Percentiles rank a stretch among this genome's conserved stretches.
phyloP scores from a whole-genome alignment of 35 echinoderm and acorn worm species.

The Acanthaster planci region DNA sequence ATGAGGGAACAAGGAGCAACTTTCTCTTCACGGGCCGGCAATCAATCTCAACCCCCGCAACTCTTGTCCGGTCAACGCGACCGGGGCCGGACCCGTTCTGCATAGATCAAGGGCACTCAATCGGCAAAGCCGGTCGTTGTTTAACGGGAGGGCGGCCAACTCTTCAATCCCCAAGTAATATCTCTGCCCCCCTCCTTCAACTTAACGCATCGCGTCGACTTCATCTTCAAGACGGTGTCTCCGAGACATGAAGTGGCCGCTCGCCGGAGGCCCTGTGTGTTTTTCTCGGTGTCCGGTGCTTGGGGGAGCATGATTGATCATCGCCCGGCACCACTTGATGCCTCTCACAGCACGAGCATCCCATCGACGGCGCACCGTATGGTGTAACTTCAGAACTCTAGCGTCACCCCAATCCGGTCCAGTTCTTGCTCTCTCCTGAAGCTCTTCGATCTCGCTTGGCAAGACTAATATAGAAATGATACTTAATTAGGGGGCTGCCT shows the following conservation, averaged over 20 bases:
- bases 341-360: neutral
- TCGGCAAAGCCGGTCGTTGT: too few relatives aligned
- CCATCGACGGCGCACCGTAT: neutral
- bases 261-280: neutral
- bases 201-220: too few relatives aligned
- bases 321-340: slow-evolving; percentile 8
- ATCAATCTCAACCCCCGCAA: slow-evolving; percentile 23
- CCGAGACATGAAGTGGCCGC: too few relatives aligned
- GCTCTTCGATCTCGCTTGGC: neutral
- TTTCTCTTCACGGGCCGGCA: neutral
- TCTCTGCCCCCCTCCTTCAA: too few relatives aligned
- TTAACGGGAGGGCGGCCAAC: too few relatives aligned
- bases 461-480: slow-evolving; percentile 25
- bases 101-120: too few relatives aligned
- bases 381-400: neutral
- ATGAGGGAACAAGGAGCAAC: neutral
- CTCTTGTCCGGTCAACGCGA: neutral
- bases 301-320: slow-evolving; percentile 20
- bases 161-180: too few relatives aligned
- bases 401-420: neutral
- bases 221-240: too few relatives aligned
- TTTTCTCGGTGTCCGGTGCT: neutral
- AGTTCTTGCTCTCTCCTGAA: neutral
- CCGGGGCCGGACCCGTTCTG: too few relatives aligned
- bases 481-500: neutral